Evolutionary conservation across 30 jellyfish, hydroid and myxozoan genomes (phyloP).

Genomic region (Phacellophora camtschatica): DNA sequence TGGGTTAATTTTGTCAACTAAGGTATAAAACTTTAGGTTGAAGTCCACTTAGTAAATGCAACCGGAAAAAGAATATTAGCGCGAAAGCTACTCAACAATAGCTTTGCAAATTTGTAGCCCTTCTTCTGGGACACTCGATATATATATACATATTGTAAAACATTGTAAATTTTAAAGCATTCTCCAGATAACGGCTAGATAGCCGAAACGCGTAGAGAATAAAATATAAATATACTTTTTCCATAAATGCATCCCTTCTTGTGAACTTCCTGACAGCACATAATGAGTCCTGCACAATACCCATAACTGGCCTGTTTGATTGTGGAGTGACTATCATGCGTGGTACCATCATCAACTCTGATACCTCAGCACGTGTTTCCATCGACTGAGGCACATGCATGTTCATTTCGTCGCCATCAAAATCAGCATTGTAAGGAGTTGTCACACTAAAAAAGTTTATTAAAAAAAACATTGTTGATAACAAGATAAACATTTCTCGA

Average conservation of each 20-base stretch:
- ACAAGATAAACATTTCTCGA: too few species aligned
- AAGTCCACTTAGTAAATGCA: too few species aligned
- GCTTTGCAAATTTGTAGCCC: too few species aligned
- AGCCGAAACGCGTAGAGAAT: neutral
- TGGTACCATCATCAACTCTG: constrained; percentile 97
- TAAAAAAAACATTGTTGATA: too few species aligned
- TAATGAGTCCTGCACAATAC: constrained; percentile 98
- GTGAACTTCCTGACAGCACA: constrained; percentile 96
- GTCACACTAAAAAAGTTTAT: constrained; percentile 98
- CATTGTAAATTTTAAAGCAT: neutral
- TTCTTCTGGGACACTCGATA: too few species aligned
- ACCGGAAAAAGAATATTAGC: too few species aligned
- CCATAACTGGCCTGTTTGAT: constrained; percentile 98
- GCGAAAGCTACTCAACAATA: too few species aligned
- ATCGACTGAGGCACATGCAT: constrained; percentile 99
- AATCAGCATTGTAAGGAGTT: constrained; percentile 99
- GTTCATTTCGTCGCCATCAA: constrained; percentile 99
- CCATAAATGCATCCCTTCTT: constrained; percentile 95
- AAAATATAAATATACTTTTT: constrained; percentile 51
- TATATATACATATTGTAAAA: too few species aligned
- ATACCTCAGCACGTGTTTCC: constrained; percentile 99
- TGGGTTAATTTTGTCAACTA: too few species aligned
- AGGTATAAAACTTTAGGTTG: too few species aligned
- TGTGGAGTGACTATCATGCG: constrained; percentile 97
- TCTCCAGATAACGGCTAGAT: neutral